A percentile compares a stretch with the other conserved stretches of the same genome.
Conservation (phyloP, 2,113 vertebrate species). For the Rafetus swinhoei region DNA sequence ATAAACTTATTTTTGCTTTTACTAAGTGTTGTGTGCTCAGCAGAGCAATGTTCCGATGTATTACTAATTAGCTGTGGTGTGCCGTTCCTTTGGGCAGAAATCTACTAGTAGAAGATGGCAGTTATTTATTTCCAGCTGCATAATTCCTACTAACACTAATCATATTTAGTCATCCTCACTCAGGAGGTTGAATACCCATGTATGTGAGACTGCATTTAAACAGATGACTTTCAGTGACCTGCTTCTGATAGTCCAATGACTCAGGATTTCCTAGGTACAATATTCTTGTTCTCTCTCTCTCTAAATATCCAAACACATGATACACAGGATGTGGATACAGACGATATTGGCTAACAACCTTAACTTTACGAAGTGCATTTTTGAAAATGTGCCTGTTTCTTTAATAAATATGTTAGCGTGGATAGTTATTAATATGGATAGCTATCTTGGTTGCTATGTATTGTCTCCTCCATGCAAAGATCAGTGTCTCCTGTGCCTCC, state of each 20-base stretch:
- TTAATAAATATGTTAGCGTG: background rate
- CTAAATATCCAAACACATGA: background rate
- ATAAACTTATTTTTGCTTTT: no score
- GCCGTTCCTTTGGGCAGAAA: no score
- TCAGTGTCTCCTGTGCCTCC: background rate
- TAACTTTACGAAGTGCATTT: background rate
- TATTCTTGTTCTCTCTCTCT: background rate
- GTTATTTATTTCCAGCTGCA: background rate
- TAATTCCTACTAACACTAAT: slow-evolving; percentile 36
- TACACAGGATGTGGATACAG: background rate
- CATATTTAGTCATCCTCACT: slow-evolving; percentile 43
- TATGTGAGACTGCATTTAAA: slow-evolving; percentile 43
- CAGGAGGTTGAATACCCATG: slow-evolving; percentile 61
- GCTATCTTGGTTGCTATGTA: accelerated
- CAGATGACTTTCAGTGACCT: slow-evolving; percentile 4
- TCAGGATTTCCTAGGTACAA: background rate
- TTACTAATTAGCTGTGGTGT: no score
- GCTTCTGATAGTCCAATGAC: background rate
- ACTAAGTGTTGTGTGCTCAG: no score
- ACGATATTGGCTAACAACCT: background rate
- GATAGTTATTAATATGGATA: background rate
- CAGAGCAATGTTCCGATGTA: no score
- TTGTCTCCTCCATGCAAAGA: background rate
- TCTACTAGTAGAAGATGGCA: background rate
- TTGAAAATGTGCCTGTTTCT: background rate